A percentile compares a stretch with the other conserved stretches of the same genome.
Conservation (phyloP, 53 echinoderm and acorn worm species). For the Luidia sarsii region DNA sequence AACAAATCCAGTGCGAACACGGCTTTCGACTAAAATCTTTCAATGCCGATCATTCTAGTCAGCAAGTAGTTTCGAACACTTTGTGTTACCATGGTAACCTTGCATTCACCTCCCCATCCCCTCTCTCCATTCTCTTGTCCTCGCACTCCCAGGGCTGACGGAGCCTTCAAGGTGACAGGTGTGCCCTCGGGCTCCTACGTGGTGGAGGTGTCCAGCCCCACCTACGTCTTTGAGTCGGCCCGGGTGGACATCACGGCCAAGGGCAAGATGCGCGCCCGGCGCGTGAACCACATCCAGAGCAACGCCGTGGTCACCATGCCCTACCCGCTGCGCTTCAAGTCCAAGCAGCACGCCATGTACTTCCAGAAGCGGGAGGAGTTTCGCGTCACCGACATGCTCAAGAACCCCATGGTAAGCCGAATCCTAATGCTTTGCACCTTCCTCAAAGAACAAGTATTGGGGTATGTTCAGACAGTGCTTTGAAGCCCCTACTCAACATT, state of each 20-base stretch:
- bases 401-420: slow-evolving; percentile 98
- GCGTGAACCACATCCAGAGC: slow-evolving; percentile 82
- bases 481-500: too few species aligned
- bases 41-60: too few species aligned
- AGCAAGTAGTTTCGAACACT: background rate
- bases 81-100: too few species aligned
- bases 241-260: slow-evolving; percentile 92
- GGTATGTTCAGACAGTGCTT: too few species aligned
- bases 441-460: too few species aligned
- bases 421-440: too few species aligned
- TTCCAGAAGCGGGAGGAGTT: slow-evolving; percentile 95
- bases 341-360: slow-evolving; percentile 72
- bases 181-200: slow-evolving; percentile 92
- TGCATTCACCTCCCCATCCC: background rate
- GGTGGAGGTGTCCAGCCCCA: slow-evolving; percentile 82
- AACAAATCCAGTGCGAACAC: too few species aligned
- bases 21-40: too few species aligned
- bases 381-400: slow-evolving; percentile 82
- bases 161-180: slow-evolving; percentile 76
- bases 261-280: slow-evolving; percentile 91
- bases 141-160: slow-evolving; percentile 69
- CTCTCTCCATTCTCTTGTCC: background rate
- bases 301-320: slow-evolving; percentile 71
- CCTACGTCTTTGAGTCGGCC: slow-evolving; percentile 85
- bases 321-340: slow-evolving; percentile 84